Percentiles rank a stretch among this genome's conserved stretches.
These are phyloP conservation scores for Drosophila pseudotakahashii DNA, from an alignment of 2,888 invertebrate genomes.

Conservation along the genomic window DNA sequence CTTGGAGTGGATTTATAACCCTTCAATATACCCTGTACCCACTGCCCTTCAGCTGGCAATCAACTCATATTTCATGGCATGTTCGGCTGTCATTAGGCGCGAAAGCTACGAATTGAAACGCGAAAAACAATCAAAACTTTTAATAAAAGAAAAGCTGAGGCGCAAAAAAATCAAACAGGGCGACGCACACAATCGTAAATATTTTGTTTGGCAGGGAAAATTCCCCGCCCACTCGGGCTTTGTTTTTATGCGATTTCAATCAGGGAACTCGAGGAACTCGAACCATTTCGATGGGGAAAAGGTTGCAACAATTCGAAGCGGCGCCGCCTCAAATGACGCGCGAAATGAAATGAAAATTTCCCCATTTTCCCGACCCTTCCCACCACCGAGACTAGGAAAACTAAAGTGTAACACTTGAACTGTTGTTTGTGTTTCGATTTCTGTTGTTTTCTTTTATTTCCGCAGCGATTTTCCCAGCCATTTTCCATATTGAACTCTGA, in stretches of 20 bases:
- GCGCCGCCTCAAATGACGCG: constrained; percentile 80
- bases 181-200: constrained; percentile 41
- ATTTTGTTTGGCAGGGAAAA: constrained; percentile 8
- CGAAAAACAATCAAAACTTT: constrained; percentile 78
- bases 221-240: constrained; percentile 24
- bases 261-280: constrained; percentile 47
- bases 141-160: constrained; percentile 45
- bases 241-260: constrained; percentile 79
- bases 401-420: constrained; percentile 74
- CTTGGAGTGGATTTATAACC: constrained; percentile 54
- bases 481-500: constrained; percentile 71
- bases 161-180: constrained; percentile 27
- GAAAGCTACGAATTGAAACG: constrained; percentile 61
- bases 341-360: constrained; percentile 76
- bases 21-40: constrained; percentile 30
- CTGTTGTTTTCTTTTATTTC: constrained; percentile 33
- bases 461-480: constrained; percentile 34
- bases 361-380: background rate
- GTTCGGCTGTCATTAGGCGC: constrained; percentile 66
- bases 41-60: constrained; percentile 49
- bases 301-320: constrained; percentile 71
- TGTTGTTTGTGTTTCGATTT: constrained; percentile 73
- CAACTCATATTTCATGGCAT: constrained; percentile 80
- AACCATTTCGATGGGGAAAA: constrained; percentile 30
- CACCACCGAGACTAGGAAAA: constrained; percentile 38